Evolutionary conservation across 2,888 invertebrate species (phyloP).

Genomic region (Mythimna loreyi): DNA sequence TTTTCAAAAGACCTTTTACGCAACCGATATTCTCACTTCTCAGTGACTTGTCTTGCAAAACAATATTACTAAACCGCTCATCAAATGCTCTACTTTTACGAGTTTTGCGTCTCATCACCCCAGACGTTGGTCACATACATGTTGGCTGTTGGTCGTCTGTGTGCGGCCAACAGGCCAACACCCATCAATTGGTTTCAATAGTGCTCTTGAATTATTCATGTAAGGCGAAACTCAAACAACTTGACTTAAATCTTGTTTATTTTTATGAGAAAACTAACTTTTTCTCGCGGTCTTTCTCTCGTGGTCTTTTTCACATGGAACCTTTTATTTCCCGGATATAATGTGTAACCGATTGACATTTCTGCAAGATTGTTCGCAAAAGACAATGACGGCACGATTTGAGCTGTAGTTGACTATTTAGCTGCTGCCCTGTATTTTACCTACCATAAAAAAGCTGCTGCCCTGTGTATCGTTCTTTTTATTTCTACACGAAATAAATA

Average conservation of each 20-base stretch:
- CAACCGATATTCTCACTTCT: slow-evolving; percentile 18
- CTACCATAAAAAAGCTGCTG: no score
- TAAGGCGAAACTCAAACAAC: slow-evolving; percentile 60
- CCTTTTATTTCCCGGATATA: not conserved
- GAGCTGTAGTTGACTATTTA: no score
- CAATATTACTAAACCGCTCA: slow-evolving; percentile 35
- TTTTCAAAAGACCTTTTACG: slow-evolving; percentile 15
- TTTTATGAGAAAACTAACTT: slow-evolving; percentile 46
- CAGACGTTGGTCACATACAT: slow-evolving; percentile 22
- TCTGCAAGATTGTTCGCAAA: no score
- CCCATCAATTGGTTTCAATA: slow-evolving; percentile 64
- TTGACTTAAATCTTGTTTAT: slow-evolving; percentile 60
- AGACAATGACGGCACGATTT: no score
- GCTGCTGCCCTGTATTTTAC: no score
- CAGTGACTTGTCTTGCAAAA: slow-evolving; percentile 35
- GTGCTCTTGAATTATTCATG: slow-evolving; percentile 74
- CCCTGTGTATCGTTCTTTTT: no score
- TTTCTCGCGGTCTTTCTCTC: not conserved
- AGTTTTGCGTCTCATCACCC: slow-evolving; percentile 31
- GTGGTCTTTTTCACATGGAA: not conserved
- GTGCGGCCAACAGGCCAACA: slow-evolving; percentile 45
- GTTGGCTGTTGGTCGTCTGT: no score
- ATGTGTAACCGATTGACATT: no score
- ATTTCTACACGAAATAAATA: no score
- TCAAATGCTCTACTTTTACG: slow-evolving; percentile 56